Evolutionary conservation across 2,888 invertebrate species (phyloP).

Genomic region (Lasioglossum vierecki): DNA sequence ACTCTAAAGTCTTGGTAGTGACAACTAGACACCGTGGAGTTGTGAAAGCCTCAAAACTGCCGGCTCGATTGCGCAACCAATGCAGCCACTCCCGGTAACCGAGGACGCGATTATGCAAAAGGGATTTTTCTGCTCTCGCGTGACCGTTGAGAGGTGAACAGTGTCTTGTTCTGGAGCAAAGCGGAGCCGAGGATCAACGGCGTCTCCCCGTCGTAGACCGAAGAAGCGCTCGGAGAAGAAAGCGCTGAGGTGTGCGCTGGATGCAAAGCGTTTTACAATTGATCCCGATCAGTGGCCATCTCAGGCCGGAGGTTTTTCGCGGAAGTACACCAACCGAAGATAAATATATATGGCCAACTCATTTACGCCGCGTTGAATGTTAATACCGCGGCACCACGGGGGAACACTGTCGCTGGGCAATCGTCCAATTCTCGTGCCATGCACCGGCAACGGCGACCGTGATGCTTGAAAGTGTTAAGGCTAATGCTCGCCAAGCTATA

Average conservation of each 20-base stretch:
- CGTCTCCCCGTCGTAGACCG: background rate
- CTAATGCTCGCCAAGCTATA: constrained; percentile 53
- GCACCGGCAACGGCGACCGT: constrained; percentile 50
- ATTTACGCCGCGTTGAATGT: constrained; percentile 49
- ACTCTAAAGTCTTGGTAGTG: too few relatives aligned
- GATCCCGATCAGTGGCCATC: background rate
- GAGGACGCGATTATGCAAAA: constrained; percentile 44
- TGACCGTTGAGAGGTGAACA: background rate
- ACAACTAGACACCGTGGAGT: too few relatives aligned
- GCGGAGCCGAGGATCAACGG: background rate
- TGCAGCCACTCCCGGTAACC: background rate
- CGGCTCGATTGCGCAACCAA: constrained; percentile 29
- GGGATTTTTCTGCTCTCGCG: constrained; percentile 1
- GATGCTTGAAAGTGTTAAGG: constrained; percentile 66
- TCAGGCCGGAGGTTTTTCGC: constrained; percentile 35
- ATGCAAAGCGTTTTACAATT: constrained; percentile 37
- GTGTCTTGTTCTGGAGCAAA: constrained; percentile 21
- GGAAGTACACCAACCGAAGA: constrained; percentile 55
- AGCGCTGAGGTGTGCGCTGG: constrained; percentile 19
- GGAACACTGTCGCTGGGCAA: constrained; percentile 64
- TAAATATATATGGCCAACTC: constrained; percentile 59
- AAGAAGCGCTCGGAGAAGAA: background rate
- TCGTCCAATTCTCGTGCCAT: constrained; percentile 63
- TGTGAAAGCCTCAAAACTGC: background rate
- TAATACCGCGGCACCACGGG: constrained; percentile 53